Evolutionary conservation across 2,797 vertebrate genomes (phyloP), one percentile per base, ranked within the genome.

Genomic region (Melanotaenia pygmaea): DNA sequence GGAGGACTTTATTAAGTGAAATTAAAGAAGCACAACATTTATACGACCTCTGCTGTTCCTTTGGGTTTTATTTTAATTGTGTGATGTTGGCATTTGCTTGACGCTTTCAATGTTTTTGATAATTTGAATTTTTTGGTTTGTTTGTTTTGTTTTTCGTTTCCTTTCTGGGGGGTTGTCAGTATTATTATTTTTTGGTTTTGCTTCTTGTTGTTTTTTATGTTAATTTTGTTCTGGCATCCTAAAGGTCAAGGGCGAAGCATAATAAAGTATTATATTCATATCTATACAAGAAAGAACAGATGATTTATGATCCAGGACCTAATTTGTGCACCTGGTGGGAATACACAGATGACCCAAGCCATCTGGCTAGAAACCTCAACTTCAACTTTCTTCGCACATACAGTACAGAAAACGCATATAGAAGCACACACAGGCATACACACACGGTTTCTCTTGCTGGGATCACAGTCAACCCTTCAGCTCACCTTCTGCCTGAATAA

Each of bases 11-110:
- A 86, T 77, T 85, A 91, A 89, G 81, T 90, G 79, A 89, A 93
- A 90, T 91, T 93, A 92, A 94, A 94, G 89, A 95, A 95, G 95
- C 95, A 95, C 95, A 95, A 95, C 50, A 66, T 95, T 95, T 95
- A 91, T 95, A 95, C 91, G 85, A 93, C 83, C 86, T 89, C 90
- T 93, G 83, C 85, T 92, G 90, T 86, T 90, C 79, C 72, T 89
- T 90, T 89, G 83, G 81, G 82, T 83, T 91, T 87, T 88, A 86
- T 86, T 90, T 78, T 82, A 87, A 83, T 81, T 82, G 78, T 90
- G 90, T 93, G 85, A 86, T 84, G 88, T 94, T 89, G 76, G 85
- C 70, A 76, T 91, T 87, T 88, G 84, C 92, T 82, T 61, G 79
- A 91, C 70, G 72, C 81, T 76, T 84, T 88, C 79, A 83, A 59